Base-by-base conservation (phyloP, 2,113 vertebrate species). In the Xiphias gladius region DNA sequence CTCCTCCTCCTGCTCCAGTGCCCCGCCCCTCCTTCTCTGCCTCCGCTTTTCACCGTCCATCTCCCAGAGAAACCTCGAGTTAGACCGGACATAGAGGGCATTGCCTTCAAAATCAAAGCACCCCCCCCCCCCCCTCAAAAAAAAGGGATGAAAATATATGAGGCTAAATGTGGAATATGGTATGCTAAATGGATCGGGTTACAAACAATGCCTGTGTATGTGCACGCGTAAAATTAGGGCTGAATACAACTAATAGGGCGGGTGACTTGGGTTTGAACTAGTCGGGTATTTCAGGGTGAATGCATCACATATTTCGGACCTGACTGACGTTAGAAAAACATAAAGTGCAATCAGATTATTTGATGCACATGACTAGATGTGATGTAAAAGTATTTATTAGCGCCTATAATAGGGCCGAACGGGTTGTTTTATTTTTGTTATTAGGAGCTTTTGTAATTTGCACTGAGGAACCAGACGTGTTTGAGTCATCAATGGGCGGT, bases 31-130 rank as follows among this genome's bases (percentile, higher is more conserved):
- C 22, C 41, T 19, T 68, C 48, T 63, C 70, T 68, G 30, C 14
- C 50, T 65, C 7, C 6, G 24, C 26, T 35, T 14, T n/a, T 46
- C 57, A n/a, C 16, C 61, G 54, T 87, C 79, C 77, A 61, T 8
- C 1, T 1, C 16, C 0, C 11, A 39, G 17, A 54, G 57, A 43
- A n/a, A 5, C 22, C 8, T 30, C 0, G 24, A 74, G 54, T 16
- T 4, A 13, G 4, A 68, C 54, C 7, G 30, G 52, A 50, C 20
- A 37, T 30, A n/a, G 3, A 7, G 3, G 0, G 7, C 0, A 1
- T 0, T 1, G 1, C 8, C n/a, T 82, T 79, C 71, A 86, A 84
- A 88, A 83, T 88, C 84, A 90, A 86, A 83, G 58, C 70, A 71
- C n/a, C n/a, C n/a, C n/a, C n/a, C n/a, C n/a, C n/a, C n/a, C n/a